phyloP scores from a whole-genome alignment of 2,888 invertebrate genomes.

The Lamellibrachia columna region DNA sequence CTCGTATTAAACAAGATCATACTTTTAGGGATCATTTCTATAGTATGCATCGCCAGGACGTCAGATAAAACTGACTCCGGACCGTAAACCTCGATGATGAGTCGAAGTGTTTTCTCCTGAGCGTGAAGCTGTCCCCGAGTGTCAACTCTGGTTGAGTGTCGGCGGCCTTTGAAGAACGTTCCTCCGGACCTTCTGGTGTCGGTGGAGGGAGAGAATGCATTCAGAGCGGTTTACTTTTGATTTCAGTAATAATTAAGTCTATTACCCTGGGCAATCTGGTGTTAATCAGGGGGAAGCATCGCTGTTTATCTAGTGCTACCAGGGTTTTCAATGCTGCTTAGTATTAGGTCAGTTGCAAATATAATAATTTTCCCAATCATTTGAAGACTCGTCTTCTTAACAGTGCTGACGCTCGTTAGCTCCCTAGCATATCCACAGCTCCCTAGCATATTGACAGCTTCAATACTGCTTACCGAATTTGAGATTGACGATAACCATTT shows the following conservation, averaged over 20 bases:
- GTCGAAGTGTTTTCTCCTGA: constrained; percentile 6
- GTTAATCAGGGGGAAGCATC: no score
- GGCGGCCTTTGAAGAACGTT: background rate
- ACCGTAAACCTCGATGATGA: constrained; percentile 6
- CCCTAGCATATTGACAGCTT: no score
- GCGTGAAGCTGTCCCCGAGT: background rate
- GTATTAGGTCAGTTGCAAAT: no score
- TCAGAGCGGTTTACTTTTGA: background rate
- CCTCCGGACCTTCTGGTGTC: background rate
- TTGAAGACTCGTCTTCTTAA: no score
- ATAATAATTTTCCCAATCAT: no score
- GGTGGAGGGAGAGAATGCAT: constrained; percentile 5
- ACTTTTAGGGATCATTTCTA: constrained; percentile 16
- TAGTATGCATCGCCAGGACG: constrained; percentile 16
- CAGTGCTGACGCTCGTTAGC: no score
- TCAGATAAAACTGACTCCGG: constrained; percentile 6
- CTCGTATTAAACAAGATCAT: background rate
- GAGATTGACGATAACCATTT: no score
- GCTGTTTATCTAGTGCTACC: no score
- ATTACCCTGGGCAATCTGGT: no score
- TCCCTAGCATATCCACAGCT: no score
- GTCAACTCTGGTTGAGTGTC: background rate
- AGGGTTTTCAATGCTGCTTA: no score
- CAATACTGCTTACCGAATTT: no score
- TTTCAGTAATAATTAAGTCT: background rate